Evolutionary conservation across 2,888 invertebrate species (phyloP).

Genomic region (Tolmerus cingulatus): DNA sequence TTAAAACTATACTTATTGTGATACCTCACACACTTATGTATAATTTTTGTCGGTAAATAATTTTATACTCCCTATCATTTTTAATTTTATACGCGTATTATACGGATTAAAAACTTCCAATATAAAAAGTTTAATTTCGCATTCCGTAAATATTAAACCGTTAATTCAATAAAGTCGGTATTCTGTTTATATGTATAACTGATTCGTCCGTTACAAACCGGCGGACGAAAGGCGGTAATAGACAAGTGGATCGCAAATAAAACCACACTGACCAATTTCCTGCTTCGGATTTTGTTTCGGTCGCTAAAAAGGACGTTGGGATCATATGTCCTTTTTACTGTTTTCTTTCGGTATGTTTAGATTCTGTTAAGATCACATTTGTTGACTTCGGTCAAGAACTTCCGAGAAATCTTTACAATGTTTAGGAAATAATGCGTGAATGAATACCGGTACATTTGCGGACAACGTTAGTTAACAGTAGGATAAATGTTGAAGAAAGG

Average conservation of each 20-base stretch:
- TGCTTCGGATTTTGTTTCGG: neutral
- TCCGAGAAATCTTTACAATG: neutral
- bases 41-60: too few species aligned
- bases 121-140: neutral
- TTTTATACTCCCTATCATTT: too few species aligned
- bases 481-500: neutral
- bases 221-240: neutral
- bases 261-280: neutral
- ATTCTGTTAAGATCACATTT: neutral
- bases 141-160: neutral
- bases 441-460: neutral
- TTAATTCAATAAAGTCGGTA: neutral
- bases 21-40: too few species aligned
- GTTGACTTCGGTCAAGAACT: neutral
- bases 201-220: neutral
- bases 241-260: neutral
- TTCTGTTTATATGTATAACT: neutral
- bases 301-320: neutral
- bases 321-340: conserved; percentile 19
- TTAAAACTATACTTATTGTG: too few species aligned
- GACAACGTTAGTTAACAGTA: neutral
- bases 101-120: neutral
- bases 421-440: neutral
- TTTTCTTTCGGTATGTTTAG: conserved; percentile 7
- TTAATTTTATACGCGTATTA: too few species aligned